Percentiles rank a stretch among this genome's conserved stretches.
phyloP scores from a whole-genome alignment of 2,888 invertebrate genomes.

The Yponomeuta sedellus region DNA sequence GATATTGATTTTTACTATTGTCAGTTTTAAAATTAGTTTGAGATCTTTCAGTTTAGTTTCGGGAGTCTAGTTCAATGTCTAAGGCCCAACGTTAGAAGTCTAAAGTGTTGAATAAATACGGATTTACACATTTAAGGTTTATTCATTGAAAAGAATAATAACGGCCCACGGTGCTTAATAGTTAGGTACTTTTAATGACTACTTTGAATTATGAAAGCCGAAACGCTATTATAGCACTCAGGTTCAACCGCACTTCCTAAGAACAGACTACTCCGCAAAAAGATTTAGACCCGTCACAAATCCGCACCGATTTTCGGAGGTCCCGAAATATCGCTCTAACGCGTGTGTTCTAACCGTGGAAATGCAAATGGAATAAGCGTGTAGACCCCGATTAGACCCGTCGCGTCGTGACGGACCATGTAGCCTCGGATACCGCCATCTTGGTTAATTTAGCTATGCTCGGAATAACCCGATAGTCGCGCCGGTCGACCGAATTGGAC shows the following conservation, averaged over 20 bases:
- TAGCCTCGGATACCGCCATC: constrained; percentile 36
- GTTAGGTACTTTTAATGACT: too few species aligned
- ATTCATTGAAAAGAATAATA: too few species aligned
- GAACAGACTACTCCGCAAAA: neutral
- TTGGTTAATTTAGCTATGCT: constrained; percentile 18
- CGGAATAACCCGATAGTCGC: neutral
- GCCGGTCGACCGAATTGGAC: neutral
- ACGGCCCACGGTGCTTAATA: too few species aligned
- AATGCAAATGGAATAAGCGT: constrained; percentile 59
- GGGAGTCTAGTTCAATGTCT: too few species aligned
- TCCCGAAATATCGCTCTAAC: neutral
- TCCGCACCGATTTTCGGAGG: neutral
- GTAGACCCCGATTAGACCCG: constrained; percentile 51
- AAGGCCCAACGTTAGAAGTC: too few species aligned
- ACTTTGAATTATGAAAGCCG: too few species aligned
- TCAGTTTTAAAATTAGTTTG: too few species aligned
- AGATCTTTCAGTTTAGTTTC: too few species aligned
- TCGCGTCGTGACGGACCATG: constrained; percentile 35
- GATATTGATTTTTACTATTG: too few species aligned
- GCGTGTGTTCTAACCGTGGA: constrained; percentile 7
- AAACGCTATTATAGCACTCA: too few species aligned
- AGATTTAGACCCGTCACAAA: neutral
- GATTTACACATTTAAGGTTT: too few species aligned
- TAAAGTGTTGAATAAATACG: too few species aligned
- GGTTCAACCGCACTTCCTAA: neutral